phyloP scores from a whole-genome alignment of 2,888 invertebrate genomes.

The Ormyrus rosae region DNA sequence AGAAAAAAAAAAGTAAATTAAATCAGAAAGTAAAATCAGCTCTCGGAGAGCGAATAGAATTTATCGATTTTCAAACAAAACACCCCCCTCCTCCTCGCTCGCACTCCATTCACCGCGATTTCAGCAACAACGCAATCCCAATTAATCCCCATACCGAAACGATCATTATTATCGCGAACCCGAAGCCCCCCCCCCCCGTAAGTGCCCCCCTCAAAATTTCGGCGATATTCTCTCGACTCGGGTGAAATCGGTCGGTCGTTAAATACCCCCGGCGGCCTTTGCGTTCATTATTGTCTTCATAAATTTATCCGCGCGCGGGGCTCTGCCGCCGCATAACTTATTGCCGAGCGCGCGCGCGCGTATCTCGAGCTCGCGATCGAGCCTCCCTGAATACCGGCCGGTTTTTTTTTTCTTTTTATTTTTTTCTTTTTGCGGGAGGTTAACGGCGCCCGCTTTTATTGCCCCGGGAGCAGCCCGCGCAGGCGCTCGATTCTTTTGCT shows the following conservation, averaged over 20 bases:
- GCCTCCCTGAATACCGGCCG: not conserved
- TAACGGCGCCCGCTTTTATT: conserved; percentile 27
- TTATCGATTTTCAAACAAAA: no score
- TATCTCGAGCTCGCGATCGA: conserved; percentile 48
- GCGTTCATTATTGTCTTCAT: not conserved
- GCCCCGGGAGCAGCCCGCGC: not conserved
- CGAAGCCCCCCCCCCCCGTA: no score
- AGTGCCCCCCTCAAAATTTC: not conserved
- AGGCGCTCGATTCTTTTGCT: conserved; percentile 22
- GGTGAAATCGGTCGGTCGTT: no score
- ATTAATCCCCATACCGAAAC: no score
- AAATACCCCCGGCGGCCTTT: not conserved
- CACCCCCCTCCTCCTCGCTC: no score
- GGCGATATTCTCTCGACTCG: not conserved
- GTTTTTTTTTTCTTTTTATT: not conserved
- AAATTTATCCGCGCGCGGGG: not conserved
- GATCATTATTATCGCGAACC: no score
- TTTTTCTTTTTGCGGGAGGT: conserved; percentile 14
- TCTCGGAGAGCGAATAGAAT: no score
- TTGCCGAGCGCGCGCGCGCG: not conserved
- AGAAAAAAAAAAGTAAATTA: no score
- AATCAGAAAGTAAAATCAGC: no score
- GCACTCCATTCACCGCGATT: no score
- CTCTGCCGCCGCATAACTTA: conserved; percentile 34
- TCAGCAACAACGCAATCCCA: no score